phyloP scores from a whole-genome alignment of 2,797 vertebrate genomes.

The Mormyrus proboscirostris region DNA sequence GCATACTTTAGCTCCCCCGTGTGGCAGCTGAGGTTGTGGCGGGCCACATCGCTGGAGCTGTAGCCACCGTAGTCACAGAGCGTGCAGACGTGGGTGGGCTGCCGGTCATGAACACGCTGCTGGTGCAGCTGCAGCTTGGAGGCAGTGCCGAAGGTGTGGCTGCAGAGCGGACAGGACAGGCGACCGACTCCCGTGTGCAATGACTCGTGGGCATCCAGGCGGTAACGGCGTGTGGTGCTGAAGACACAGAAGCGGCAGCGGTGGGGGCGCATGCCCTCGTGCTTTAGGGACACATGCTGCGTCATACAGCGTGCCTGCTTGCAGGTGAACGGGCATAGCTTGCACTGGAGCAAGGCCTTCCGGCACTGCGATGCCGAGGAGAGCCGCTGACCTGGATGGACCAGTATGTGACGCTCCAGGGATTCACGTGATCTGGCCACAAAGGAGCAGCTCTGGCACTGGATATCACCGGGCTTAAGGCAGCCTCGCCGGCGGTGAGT shows the following conservation, averaged over 20 bases:
- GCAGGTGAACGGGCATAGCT: constrained; percentile 75
- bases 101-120: constrained; percentile 78
- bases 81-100: constrained; percentile 75
- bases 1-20: constrained; percentile 63
- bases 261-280: constrained; percentile 71
- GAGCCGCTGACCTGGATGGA: constrained; percentile 50
- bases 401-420: constrained; percentile 57
- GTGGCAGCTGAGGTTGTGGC: constrained; percentile 83
- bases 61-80: constrained; percentile 86
- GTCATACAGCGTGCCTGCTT: constrained; percentile 73
- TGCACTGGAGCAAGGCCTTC: constrained; percentile 60
- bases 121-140: constrained; percentile 83
- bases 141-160: constrained; percentile 79
- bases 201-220: constrained; percentile 83
- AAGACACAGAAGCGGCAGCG: constrained; percentile 78
- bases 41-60: constrained; percentile 76
- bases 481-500: constrained; percentile 74
- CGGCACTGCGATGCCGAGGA: constrained; percentile 33
- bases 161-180: constrained; percentile 68
- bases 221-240: constrained; percentile 78
- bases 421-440: constrained; percentile 59
- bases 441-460: constrained; percentile 68
- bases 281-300: constrained; percentile 75
- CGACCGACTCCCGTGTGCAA: constrained; percentile 84
- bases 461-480: constrained; percentile 57